phyloP scores from a whole-genome alignment of 2,797 vertebrate species.

The Manis javanica region DNA sequence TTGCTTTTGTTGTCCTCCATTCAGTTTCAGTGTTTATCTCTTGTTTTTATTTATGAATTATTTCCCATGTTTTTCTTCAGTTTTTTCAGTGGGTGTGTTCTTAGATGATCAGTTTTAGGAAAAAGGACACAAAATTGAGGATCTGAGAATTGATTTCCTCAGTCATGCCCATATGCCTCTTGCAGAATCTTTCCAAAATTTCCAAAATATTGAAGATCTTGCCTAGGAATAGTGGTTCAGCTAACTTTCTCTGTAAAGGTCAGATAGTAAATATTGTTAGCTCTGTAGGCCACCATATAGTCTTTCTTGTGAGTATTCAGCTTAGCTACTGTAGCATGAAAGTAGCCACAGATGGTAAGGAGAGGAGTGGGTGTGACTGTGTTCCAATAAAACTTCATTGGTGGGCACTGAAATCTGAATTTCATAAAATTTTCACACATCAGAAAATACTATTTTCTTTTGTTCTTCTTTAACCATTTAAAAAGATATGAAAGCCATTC shows the following conservation, averaged over 20 bases:
- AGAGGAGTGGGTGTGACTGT: neutral
- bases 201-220: neutral
- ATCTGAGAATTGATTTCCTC: neutral
- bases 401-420: neutral
- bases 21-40: neutral
- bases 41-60: neutral
- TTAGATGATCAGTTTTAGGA: neutral
- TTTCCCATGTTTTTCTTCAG: neutral
- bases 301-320: neutral
- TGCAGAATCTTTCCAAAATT: neutral
- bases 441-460: neutral
- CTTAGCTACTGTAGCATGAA: neutral
- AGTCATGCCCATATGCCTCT: neutral
- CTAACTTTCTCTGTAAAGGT: neutral
- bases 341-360: neutral
- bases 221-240: neutral
- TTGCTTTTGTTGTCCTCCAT: neutral
- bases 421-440: neutral
- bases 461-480: neutral
- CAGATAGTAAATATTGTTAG: neutral
- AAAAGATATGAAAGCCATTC: neutral
- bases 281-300: neutral
- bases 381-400: neutral
- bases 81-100: neutral
- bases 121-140: neutral